Conservation (phyloP, 2,888 invertebrate species). For the Patella pellucida region DNA sequence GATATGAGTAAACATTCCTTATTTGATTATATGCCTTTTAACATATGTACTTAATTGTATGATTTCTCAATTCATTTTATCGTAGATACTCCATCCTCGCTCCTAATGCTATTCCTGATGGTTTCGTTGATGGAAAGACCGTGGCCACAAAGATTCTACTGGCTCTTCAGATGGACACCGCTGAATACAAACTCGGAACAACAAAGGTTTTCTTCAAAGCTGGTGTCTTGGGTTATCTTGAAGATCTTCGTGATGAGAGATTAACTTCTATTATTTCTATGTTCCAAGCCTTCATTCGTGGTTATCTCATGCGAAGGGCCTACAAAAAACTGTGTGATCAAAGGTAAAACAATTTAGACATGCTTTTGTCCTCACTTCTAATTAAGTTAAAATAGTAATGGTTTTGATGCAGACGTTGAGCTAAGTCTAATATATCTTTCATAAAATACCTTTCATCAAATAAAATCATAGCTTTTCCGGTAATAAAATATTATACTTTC, state of each 20-base stretch:
- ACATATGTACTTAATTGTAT: no score
- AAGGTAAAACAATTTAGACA: slow-evolving; percentile 75
- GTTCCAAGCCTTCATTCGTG: slow-evolving; percentile 90
- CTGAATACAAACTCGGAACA: slow-evolving; percentile 97
- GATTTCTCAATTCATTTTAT: no score
- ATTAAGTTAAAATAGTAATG: no score
- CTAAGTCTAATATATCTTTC: no score
- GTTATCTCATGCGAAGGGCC: slow-evolving; percentile 79
- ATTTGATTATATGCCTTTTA: no score
- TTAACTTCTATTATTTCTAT: slow-evolving; percentile 95
- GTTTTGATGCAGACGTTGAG: no score
- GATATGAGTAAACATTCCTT: no score
- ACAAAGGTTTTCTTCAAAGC: slow-evolving; percentile 99
- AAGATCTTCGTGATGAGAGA: slow-evolving; percentile 99
- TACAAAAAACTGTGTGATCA: slow-evolving; percentile 99
- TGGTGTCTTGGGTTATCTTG: slow-evolving; percentile 99
- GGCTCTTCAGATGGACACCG: slow-evolving; percentile 84
- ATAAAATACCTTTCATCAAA: no score
- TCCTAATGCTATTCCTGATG: slow-evolving; percentile 80
- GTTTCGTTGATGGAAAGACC: slow-evolving; percentile 75
- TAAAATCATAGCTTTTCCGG: no score
- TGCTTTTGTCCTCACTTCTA: no score
- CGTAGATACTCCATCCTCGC: slow-evolving; percentile 95
- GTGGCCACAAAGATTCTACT: slow-evolving; percentile 78
- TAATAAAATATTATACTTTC: not conserved